Conservation (phyloP, 2,797 vertebrate species). For the Coracias cyanogaster region DNA sequence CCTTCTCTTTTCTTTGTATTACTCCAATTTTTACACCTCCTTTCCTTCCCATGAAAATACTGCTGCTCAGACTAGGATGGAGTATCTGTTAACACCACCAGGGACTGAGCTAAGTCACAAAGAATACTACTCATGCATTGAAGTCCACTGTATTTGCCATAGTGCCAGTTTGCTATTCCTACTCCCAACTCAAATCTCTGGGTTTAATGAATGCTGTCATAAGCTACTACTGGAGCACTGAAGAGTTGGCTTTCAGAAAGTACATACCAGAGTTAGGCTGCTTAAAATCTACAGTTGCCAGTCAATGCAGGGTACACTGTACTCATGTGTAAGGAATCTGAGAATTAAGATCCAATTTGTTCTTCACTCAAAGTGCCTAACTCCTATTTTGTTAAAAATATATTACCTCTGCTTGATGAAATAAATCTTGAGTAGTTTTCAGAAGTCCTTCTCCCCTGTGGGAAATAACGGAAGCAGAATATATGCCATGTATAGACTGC, state of each 20-base stretch:
- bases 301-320: neutral
- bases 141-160: neutral
- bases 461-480: slow-evolving; percentile 38
- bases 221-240: neutral
- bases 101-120: neutral
- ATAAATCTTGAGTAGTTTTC: slow-evolving; percentile 97
- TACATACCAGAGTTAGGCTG: neutral
- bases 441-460: slow-evolving; percentile 94
- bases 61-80: neutral
- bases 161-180: neutral
- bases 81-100: neutral
- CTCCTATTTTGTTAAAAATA: neutral
- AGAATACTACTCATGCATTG: neutral
- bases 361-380: neutral
- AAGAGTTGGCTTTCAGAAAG: neutral
- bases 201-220: neutral
- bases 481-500: neutral
- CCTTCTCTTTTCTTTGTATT: neutral
- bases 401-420: slow-evolving; percentile 94
- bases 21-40: neutral
- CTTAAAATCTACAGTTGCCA: neutral
- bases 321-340: neutral
- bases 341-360: neutral
- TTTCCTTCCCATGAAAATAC: neutral
- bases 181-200: neutral